These are phyloP conservation scores for Ctenopoma multispine DNA, from an alignment of 2,797 vertebrate genomes.

Conservation along the genomic window DNA sequence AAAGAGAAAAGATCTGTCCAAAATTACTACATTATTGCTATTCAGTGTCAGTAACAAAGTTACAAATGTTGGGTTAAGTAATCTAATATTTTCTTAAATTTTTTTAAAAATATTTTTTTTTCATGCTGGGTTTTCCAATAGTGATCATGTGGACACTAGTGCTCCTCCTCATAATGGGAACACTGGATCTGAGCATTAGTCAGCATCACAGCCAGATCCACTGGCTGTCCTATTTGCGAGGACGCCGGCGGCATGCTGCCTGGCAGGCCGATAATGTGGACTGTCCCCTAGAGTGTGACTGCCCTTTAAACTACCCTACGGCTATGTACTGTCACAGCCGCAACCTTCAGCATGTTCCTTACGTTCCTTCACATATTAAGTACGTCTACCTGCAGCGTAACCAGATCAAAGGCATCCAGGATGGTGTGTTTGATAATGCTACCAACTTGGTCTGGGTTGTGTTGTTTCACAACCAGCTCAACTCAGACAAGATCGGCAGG, in stretches of 20 bases:
- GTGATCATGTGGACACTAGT: constrained; percentile 69
- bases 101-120: constrained; percentile 13
- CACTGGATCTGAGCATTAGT: constrained; percentile 61
- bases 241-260: constrained; percentile 62
- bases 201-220: constrained; percentile 67
- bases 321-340: constrained; percentile 96
- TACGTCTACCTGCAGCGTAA: constrained; percentile 96
- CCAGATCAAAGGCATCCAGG: constrained; percentile 90
- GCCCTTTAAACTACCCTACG: constrained; percentile 87
- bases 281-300: constrained; percentile 95
- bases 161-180: constrained; percentile 68
- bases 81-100: background rate
- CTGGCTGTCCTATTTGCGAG: constrained; percentile 79
- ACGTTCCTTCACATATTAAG: constrained; percentile 92
- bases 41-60: background rate
- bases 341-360: constrained; percentile 91
- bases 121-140: constrained; percentile 25
- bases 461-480: constrained; percentile 90
- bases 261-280: constrained; percentile 77
- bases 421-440: constrained; percentile 92
- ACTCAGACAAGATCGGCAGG: constrained; percentile 91
- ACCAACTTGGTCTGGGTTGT: constrained; percentile 93
- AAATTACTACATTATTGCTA: background rate
- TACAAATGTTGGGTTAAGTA: background rate
- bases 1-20: background rate